A percentile compares a stretch with the other conserved stretches of the same genome.
These are phyloP conservation scores for Phrynosoma platyrhinos DNA, from an alignment of 2,113 vertebrate species.

Conservation along the genomic window DNA sequence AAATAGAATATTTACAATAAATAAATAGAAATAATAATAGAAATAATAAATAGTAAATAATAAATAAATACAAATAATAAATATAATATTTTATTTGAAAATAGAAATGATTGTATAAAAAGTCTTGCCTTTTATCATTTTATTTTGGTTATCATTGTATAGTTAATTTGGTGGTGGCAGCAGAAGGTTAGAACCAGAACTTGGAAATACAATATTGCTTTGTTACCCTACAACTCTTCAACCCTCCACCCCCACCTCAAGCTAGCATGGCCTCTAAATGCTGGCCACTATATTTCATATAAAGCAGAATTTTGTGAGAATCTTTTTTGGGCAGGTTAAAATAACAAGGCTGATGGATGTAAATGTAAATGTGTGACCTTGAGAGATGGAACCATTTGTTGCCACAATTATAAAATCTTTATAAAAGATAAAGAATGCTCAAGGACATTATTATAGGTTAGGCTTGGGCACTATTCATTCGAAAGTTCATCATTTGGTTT, in stretches of 20 bases:
- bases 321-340: background rate
- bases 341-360: background rate
- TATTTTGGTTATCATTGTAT: background rate
- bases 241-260: too few species aligned
- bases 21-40: too few species aligned
- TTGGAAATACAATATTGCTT: too few species aligned
- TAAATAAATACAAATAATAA: too few species aligned
- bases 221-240: too few species aligned
- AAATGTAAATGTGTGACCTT: too few species aligned
- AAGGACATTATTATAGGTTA: background rate
- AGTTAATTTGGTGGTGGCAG: background rate
- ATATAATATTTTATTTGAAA: background rate
- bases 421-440: background rate
- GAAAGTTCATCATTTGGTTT: background rate
- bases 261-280: too few species aligned
- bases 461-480: background rate
- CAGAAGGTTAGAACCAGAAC: background rate
- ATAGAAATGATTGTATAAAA: background rate
- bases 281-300: background rate
- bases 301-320: background rate
- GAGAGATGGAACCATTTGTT: background rate
- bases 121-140: background rate
- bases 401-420: background rate
- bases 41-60: too few species aligned
- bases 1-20: too few species aligned